Base-by-base conservation (phyloP, 2,797 vertebrate genomes). In the Cossypha caffra region DNA sequence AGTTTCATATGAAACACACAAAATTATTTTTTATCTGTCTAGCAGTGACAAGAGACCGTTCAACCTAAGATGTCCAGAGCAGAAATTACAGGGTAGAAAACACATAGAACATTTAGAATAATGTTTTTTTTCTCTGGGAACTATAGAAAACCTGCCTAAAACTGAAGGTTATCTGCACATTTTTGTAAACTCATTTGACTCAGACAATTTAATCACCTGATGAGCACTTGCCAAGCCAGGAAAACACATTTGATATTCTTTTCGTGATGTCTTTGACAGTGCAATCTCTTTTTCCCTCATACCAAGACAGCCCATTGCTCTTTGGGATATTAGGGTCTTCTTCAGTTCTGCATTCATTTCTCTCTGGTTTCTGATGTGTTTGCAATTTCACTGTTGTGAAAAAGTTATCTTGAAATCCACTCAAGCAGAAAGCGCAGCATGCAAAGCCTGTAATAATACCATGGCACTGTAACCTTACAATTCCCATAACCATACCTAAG, bases 181-280 rank as follows among this genome's bases (percentile, higher is more conserved):
- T 88, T 91, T 55, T 64, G 16, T 50, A 87, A 87, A 87, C 10
- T 94, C 24, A 10, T 55, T 92, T 66, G 4, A 71, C 26, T 67
- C 59, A 79, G 59, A 51, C 28, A 89, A 52, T 88, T 92, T 90
- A 93, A 92, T 87, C 77, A 93, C 31, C 37, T 47, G 42, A 69
- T 69, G 55, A 93, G 23, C n/a, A 69, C 12, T 82, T 90, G 40
- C 48, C 71, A 91, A 69, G 64, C 29, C 26, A 85, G 37, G 35
- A 82, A 76, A 88, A 58, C 18, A 52, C 42, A 51, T 71, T 40
- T 80, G 37, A 57, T 85, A 79, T 58, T 94, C 57, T 25, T 85
- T 77, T 74, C 0, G 1, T 83, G 48, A 82, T 79, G 19, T n/a
- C 51, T 92, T 88, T 71, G 71, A 77, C 72, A 92, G 31, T 26